Conservation (phyloP, 2,797 vertebrate species). For the Mormyrus proboscirostris region DNA sequence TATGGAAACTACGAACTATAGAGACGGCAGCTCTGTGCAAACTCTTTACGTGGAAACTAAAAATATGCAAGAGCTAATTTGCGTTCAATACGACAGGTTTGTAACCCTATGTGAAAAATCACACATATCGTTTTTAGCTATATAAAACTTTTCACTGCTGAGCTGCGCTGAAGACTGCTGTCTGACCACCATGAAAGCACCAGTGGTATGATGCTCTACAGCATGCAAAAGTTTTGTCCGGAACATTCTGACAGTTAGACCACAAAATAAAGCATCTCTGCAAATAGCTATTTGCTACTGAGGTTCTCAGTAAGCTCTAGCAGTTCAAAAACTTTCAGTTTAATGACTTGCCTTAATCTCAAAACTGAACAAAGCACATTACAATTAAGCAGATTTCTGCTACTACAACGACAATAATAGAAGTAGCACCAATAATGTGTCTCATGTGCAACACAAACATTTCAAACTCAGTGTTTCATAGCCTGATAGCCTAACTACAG, state of each 20-base stretch:
- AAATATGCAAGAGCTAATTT: background rate
- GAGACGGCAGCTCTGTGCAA: background rate
- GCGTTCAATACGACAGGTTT: background rate
- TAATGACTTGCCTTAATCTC: background rate
- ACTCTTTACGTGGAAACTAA: background rate
- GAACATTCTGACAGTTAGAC: background rate
- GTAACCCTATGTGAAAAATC: background rate
- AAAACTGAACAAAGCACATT: background rate
- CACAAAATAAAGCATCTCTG: slow-evolving; percentile 12
- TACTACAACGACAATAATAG: background rate
- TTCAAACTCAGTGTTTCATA: background rate
- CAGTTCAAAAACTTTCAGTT: background rate
- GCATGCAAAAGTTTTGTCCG: background rate
- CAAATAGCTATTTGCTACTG: background rate
- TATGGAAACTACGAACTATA: background rate
- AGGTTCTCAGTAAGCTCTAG: background rate
- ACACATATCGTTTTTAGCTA: background rate
- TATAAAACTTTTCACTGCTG: background rate
- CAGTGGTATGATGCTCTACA: background rate
- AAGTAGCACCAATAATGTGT: background rate
- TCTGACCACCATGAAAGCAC: background rate
- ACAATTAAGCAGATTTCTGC: background rate
- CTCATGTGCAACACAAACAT: background rate
- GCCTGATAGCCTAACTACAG: background rate
- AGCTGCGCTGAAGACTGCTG: background rate